Base-by-base conservation (phyloP, 2,113 vertebrate genomes). In the Piprites chloris region DNA sequence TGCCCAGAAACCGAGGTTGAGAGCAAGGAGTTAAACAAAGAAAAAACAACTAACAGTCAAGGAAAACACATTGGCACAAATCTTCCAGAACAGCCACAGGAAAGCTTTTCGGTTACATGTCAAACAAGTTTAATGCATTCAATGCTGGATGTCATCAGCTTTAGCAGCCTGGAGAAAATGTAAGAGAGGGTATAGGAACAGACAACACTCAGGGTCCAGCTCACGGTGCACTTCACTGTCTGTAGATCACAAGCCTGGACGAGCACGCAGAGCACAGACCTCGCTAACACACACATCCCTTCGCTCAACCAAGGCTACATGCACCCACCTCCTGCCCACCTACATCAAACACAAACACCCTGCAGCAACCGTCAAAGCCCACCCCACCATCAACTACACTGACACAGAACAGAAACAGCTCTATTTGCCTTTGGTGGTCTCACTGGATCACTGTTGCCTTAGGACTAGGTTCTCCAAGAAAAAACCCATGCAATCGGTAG, bases 311-410 rank as follows among this genome's bases (percentile, higher is more conserved):
- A 68, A 33, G 14, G 44, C 39, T 58, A 35, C 0, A 0, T 19
- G n/a, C 6, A 5, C 33, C 41, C 55, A 56, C 32, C 79, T 73
- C 55, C 80, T 49, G 49, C 52, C 53, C 50, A 77, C 21, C 52
- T 18, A 61, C 50, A 35, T 2, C 86, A 75, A 68, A 90, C 39
- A 49, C 4, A 19, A 52, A 26, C 74, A 56, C 22, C 16, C 65
- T 44, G 63, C 26, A 73, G 52, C 3, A 5, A 22, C 22, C 24
- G 8, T 1, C 53, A 69, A 62, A 41, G 63, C 17, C 41, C 65
- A 73, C 20, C 59, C 66, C 0, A 0, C 8, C 9, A 32, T 8
- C 76, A 79, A 0, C 81, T 10, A 59, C 3, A 16, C 37, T 1
- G 1, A 39, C 59, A 6, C 2, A 3, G 47, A 75, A 61, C 52